Conservation (phyloP, 2,797 vertebrate species). For the Sarcoramphus papa region DNA sequence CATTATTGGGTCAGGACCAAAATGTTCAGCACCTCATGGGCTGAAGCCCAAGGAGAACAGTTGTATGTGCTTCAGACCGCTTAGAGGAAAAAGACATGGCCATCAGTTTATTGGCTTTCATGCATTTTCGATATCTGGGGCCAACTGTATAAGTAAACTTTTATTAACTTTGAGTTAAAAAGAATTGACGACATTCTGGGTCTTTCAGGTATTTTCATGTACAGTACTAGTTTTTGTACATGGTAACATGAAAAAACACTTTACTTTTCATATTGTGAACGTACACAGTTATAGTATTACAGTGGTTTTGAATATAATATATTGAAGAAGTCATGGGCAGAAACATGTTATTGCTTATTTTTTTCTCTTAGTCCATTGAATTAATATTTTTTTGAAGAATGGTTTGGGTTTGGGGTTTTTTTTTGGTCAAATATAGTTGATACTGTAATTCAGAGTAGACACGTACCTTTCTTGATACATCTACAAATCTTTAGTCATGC, state of each 20-base stretch:
- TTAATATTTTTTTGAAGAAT: not conserved
- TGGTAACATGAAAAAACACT: not conserved
- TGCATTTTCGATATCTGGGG: not conserved
- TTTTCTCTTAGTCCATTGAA: not conserved
- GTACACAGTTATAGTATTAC: not conserved
- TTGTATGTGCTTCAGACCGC: not conserved
- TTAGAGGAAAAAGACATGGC: not conserved
- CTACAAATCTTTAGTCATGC: constrained; percentile 30
- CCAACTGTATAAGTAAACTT: not conserved
- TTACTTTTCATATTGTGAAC: not conserved
- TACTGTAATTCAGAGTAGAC: not conserved
- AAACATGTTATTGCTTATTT: not conserved
- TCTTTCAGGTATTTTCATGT: not conserved
- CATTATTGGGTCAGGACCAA: constrained; percentile 2
- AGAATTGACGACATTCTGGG: not conserved
- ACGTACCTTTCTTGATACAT: not conserved
- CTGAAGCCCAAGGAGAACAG: not conserved
- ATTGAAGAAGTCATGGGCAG: not conserved
- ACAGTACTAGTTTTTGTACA: not conserved
- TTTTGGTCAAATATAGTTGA: not conserved
- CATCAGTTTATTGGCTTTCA: not conserved
- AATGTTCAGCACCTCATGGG: not conserved
- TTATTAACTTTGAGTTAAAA: not conserved
- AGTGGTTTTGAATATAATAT: not conserved
- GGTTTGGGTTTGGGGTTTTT: not conserved